Evolutionary conservation across 1,140 invertebrate species (phyloP), one percentile per base, ranked within the genome.

Genomic region (Rhyacophila brunnea): DNA sequence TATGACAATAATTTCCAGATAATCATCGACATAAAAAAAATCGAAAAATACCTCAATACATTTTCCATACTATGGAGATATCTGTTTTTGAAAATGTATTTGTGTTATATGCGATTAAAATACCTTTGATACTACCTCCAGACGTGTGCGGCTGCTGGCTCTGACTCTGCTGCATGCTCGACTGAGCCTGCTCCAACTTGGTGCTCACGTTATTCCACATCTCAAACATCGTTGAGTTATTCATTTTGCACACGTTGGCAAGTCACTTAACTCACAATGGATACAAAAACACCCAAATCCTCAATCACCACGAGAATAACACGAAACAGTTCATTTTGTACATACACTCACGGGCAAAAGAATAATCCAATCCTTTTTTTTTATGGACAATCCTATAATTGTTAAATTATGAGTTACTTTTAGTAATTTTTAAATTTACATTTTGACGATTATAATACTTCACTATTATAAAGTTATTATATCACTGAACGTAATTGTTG

Each of bases 121-220:
- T 89, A 90, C 88, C 88, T 90, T 90, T 90, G 71, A 90, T 90
- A 74, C 87, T 89, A 80, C 88, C 88, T 79, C 87, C 88, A 70
- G 87, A 89, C 49, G 85, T 87, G 72, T 88, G 86, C 44, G 85
- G 85, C 66, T 86, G 86, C 70, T 89, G 87, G 38, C 81, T 79
- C 67, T 74, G 73, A 65, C 70, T 79, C 64, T 80, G 80, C 72
- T 87, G 85, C 62, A 80, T 81, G 71, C 85, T 82, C 64, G 77
- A 79, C 72, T 85, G 84, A 64, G 83, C 81, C 74, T 84, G 80
- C 80, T 90, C 88, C 83, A 90, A 73, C 80, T 90, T 90, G 68
- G 85, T 87, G 80, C 83, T 87, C 71, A 90, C 87, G 79, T 85
- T 87, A 81, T 87, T 90, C 88, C 88, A 90, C 87, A 90, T 90